phyloP scores from a whole-genome alignment of 2,797 vertebrate genomes.

The Anolis apletophallus region DNA sequence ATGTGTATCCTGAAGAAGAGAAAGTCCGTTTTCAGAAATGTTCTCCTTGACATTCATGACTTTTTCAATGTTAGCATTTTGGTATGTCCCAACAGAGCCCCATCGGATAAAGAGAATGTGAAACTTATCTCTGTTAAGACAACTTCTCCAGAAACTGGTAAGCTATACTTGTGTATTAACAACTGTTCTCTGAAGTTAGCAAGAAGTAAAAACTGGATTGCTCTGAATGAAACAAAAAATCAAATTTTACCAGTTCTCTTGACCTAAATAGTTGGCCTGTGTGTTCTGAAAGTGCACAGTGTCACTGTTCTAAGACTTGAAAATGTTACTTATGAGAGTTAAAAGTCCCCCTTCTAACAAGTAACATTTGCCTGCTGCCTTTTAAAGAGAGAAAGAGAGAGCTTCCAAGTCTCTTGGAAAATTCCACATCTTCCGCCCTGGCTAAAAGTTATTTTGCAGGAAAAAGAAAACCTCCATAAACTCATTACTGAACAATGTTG shows the following conservation, averaged over 20 bases:
- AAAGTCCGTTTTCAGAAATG: background rate
- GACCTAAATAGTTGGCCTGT: background rate
- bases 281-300: background rate
- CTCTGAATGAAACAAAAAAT: constrained; percentile 9
- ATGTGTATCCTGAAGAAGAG: too few relatives aligned
- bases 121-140: constrained; percentile 94
- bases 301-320: background rate
- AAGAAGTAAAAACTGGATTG: background rate
- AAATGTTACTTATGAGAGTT: too few relatives aligned
- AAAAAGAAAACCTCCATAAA: constrained; percentile 26
- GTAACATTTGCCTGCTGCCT: too few relatives aligned
- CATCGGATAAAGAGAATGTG: constrained; percentile 91
- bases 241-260: background rate
- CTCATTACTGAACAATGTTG: constrained; percentile 48
- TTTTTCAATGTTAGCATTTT: constrained; percentile 6
- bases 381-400: background rate
- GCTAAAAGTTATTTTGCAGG: constrained; percentile 39
- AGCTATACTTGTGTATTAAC: constrained; percentile 56
- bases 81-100: constrained; percentile 80
- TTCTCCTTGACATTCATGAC: constrained; percentile 8
- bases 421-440: constrained; percentile 29
- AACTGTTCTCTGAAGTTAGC: background rate
- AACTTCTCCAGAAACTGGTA: constrained; percentile 87
- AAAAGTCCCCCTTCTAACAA: too few relatives aligned
- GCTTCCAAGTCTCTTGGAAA: background rate